Evolutionary conservation across 2,113 vertebrate genomes (phyloP), one percentile per base, ranked within the genome.

Genomic region (Paralichthys olivaceus): DNA sequence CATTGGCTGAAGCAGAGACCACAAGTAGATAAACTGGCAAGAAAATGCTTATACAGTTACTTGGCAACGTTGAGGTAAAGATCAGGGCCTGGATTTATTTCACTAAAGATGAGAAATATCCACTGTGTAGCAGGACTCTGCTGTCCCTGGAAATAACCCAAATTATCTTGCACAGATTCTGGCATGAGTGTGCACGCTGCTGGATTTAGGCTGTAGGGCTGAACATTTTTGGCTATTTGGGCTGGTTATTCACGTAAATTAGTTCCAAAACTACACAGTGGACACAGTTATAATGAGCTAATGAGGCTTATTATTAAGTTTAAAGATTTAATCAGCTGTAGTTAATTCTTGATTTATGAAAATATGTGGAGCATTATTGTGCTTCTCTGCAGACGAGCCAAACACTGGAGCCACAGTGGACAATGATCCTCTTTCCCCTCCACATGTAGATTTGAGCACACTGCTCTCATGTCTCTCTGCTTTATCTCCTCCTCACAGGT

Each of bases 401-500:
- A 56, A 69, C 47, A 43, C 23, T 49, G 37, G n/a, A 49, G 22
- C 43, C 54, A 32, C 43, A 1, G 13, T 49, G n/a, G 68, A 45
- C 40, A 51, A 47, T 7, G 2, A 20, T 47, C 49, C 49, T 19
- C 47, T 55, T 9, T 61, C 59, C 28, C 53, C 7, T 37, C 45
- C 55, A 17, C 9, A 0, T 67, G 37, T 37, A 32, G 34, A 68
- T 62, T 13, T 45, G 34, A 83, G 37, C 77, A 9, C 7, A 9
- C 43, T 69, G 75, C 81, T 77, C 68, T 88, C 84, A 65, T 40
- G 34, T 86, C 43, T 72, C n/a, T 60, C 22, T 81, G 56, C 66
- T 85, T 59, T 72, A 37, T 63, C 23, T 74, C 12, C 28, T 67
- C 56, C 69, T 81, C 57, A 62, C 90, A 99, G 97, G 94, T 99